Evolutionary conservation across 2,113 vertebrate species (phyloP).

Genomic region (Cranoglanis bouderius): DNA sequence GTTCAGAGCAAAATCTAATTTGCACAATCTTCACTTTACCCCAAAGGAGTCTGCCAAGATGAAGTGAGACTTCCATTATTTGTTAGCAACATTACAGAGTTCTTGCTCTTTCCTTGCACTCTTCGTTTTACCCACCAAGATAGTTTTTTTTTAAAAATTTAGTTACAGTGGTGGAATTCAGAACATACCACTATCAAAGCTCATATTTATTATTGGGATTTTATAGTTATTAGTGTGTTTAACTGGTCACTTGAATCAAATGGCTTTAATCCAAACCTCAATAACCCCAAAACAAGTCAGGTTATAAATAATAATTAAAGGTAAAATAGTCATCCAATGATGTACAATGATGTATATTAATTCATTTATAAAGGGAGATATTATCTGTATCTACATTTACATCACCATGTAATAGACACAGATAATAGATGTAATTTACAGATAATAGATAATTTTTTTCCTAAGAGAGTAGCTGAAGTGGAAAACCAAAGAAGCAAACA

Average conservation of each 20-base stretch:
- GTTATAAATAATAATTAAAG: not conserved
- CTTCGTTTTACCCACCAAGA: no score
- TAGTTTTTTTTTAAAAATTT: not conserved
- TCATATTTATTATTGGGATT: not conserved
- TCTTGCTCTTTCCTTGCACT: no score
- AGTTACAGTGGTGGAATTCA: not conserved
- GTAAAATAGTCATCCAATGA: not conserved
- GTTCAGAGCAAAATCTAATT: not conserved
- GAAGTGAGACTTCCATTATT: conserved; percentile 22
- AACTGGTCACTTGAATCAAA: not conserved
- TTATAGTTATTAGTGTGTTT: not conserved
- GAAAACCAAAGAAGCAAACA: not conserved
- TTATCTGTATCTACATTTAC: not conserved
- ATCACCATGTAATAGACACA: not conserved
- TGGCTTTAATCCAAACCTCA: not conserved
- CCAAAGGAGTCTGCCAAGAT: conserved; percentile 4
- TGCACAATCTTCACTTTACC: not conserved
- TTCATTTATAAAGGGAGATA: not conserved
- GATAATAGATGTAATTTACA: not conserved
- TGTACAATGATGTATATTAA: not conserved
- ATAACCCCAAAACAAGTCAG: not conserved
- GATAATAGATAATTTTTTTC: not conserved
- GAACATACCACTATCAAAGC: not conserved
- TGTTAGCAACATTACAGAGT: conserved; percentile 1
- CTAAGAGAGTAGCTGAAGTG: not conserved